Percentiles rank a stretch among this genome's conserved stretches.
Evolutionary conservation across 2,113 vertebrate genomes (phyloP).

Genomic region (Delphinus delphis): DNA sequence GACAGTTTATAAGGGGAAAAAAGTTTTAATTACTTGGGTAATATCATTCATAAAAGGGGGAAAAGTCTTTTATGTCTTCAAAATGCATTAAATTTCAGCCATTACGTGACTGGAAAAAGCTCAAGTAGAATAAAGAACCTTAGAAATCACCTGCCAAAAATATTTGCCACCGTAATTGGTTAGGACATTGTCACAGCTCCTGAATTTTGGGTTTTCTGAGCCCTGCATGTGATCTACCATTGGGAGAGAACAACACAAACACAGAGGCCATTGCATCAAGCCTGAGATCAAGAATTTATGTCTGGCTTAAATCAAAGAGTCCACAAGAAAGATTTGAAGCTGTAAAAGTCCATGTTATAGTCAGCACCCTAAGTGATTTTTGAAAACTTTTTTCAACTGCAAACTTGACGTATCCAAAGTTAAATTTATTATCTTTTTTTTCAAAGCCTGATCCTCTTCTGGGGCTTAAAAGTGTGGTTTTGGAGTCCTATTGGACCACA

Average conservation of each 20-base stretch:
- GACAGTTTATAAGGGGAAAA: background rate
- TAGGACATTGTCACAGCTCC: background rate
- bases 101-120: background rate
- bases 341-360: background rate
- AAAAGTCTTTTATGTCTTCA: background rate
- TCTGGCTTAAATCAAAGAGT: background rate
- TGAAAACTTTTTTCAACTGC: slow-evolving; percentile 7
- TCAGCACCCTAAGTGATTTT: background rate
- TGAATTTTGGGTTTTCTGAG: background rate
- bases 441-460: background rate
- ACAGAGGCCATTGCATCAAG: background rate
- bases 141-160: slow-evolving; percentile 12
- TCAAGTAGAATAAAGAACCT: background rate
- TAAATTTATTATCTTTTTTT: background rate
- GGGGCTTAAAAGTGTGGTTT: background rate
- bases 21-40: background rate
- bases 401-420: background rate
- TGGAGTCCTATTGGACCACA: background rate
- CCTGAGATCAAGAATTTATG: background rate
- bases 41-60: background rate
- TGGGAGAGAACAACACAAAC: background rate
- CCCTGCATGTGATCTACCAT: background rate
- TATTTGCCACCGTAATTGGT: background rate
- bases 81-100: slow-evolving; percentile 14
- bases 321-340: background rate